A percentile compares a stretch with the other conserved stretches of the same genome.
phyloP scores from a whole-genome alignment of 35 echinoderm and acorn worm species.

The Heliocidaris tuberculata region DNA sequence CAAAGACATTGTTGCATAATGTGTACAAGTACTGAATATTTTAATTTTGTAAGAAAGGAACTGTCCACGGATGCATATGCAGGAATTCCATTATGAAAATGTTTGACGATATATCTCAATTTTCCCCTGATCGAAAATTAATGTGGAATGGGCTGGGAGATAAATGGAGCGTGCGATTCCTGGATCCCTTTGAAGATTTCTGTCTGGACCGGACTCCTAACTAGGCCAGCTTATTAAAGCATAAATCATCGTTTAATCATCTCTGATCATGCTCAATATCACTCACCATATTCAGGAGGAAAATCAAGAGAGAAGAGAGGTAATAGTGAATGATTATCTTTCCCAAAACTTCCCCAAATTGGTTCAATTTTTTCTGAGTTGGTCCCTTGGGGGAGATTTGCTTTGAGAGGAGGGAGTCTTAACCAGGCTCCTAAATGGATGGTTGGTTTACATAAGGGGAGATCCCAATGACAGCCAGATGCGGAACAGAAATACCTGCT shows the following conservation, averaged over 20 bases:
- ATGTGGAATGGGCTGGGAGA: background rate
- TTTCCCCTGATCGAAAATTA: slow-evolving; percentile 10
- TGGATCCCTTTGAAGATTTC: background rate
- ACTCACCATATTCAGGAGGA: slow-evolving; percentile 7
- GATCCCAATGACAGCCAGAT: slow-evolving; percentile 38
- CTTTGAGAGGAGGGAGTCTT: slow-evolving; percentile 20
- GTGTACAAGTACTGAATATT: no score
- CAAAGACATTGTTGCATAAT: no score
- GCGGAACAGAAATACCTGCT: slow-evolving; percentile 14
- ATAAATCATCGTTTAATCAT: slow-evolving; percentile 41
- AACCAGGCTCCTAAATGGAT: slow-evolving; percentile 42
- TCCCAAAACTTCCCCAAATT: slow-evolving; percentile 3
- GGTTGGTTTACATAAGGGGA: slow-evolving; percentile 41
- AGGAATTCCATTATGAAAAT: background rate
- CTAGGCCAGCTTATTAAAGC: slow-evolving; percentile 1
- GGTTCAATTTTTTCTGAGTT: slow-evolving; percentile 5
- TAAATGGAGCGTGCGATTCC: background rate
- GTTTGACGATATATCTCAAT: slow-evolving; percentile 11
- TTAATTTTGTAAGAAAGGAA: no score
- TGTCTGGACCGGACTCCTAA: background rate
- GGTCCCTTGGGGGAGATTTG: slow-evolving; percentile 7
- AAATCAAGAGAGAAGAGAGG: background rate
- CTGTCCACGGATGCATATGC: background rate
- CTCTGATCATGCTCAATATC: slow-evolving; percentile 20
- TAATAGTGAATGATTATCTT: background rate